A percentile compares a stretch with the other conserved stretches of the same genome.
Evolutionary conservation across 1,140 invertebrate genomes (phyloP).

Genomic region (Cepaea nemoralis): DNA sequence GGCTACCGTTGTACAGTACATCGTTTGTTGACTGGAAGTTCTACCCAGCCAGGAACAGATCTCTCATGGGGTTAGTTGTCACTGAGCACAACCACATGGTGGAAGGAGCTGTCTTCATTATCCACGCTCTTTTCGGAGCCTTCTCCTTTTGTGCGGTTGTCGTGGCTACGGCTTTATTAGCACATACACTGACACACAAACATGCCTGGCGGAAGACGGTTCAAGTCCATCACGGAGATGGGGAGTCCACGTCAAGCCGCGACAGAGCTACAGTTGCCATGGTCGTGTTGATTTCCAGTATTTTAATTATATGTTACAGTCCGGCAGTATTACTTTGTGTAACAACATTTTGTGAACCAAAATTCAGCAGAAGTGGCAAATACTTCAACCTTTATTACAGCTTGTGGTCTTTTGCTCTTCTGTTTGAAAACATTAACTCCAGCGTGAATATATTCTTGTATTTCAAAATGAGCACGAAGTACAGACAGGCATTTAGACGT

Average conservation of each 20-base stretch:
- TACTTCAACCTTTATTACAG: constrained; percentile 3
- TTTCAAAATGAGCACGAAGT: constrained; percentile 30
- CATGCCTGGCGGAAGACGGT: neutral
- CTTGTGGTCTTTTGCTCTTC: neutral
- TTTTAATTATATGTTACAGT: constrained; percentile 21
- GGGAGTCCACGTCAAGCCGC: neutral
- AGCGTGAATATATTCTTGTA: constrained; percentile 29
- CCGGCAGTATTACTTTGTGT: neutral
- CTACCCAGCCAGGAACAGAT: neutral
- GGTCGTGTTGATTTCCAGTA: constrained; percentile 1
- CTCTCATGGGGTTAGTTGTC: neutral
- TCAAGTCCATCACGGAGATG: neutral
- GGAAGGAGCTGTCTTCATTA: neutral
- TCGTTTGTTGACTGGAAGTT: constrained; percentile 18
- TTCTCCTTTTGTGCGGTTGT: neutral
- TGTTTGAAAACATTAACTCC: neutral
- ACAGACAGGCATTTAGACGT: too few species aligned
- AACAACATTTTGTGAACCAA: neutral
- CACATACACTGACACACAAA: neutral
- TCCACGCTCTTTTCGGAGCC: neutral
- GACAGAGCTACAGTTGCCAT: neutral
- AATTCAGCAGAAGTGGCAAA: neutral
- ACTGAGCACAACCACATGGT: neutral
- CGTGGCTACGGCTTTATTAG: neutral
- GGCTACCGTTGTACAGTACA: neutral